Percentiles rank a stretch among this genome's conserved stretches.
Conservation (phyloP, 2,888 invertebrate genomes). For the Meteorus cinctellus region DNA sequence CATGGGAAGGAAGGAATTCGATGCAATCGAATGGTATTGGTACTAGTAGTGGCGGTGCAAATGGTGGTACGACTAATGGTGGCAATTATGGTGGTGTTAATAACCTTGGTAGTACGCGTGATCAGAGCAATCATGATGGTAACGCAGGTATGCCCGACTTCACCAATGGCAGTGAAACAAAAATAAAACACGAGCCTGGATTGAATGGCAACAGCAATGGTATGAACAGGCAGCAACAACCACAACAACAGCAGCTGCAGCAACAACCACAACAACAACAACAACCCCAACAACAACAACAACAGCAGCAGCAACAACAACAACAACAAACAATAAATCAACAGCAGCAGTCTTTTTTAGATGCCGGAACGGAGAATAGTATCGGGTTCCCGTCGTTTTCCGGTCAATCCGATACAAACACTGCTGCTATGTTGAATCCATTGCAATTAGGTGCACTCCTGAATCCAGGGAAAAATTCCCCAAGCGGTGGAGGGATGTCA, state of each 20-base stretch:
- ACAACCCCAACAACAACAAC: conserved; percentile 56
- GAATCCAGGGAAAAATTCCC: conserved; percentile 64
- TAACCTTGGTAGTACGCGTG: conserved; percentile 58
- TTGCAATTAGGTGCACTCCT: conserved; percentile 68
- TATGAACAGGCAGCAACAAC: conserved; percentile 55
- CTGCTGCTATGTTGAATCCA: conserved; percentile 69
- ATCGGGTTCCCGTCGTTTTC: conserved; percentile 74
- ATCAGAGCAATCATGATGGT: conserved; percentile 66
- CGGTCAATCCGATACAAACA: conserved; percentile 72
- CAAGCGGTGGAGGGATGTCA: conserved; percentile 37
- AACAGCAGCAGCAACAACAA: conserved; percentile 42
- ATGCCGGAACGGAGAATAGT: conserved; percentile 74
- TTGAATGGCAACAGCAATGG: conserved; percentile 62
- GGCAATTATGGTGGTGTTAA: conserved; percentile 52
- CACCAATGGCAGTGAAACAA: conserved; percentile 65
- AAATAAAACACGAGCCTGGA: conserved; percentile 71
- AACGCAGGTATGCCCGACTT: conserved; percentile 67
- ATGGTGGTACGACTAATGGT: conserved; percentile 67
- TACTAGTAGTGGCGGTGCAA: conserved; percentile 77
- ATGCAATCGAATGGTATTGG: conserved; percentile 75
- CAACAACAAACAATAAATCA: conserved; percentile 60
- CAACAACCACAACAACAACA: conserved; percentile 53
- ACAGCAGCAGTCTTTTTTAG: conserved; percentile 73
- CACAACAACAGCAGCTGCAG: conserved; percentile 36
- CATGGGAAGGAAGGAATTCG: conserved; percentile 83